Evolutionary conservation across 2,797 vertebrate species (phyloP).

Genomic region (Oryzias sinensis): DNA sequence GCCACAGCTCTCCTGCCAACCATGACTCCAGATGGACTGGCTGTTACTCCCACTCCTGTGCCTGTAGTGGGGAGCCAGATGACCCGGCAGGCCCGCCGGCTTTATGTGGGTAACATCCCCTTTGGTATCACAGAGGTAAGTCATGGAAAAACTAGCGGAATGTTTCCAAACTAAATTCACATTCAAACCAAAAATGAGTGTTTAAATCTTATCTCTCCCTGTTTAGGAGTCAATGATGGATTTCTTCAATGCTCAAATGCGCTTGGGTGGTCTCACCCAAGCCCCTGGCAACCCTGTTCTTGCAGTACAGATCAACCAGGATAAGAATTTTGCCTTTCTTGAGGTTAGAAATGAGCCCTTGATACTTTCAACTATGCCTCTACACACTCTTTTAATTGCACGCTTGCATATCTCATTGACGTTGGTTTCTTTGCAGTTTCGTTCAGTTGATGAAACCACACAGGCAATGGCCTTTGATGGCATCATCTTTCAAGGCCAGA

Average conservation of each 20-base stretch:
- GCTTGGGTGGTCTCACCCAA: constrained; percentile 90
- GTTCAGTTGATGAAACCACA: constrained; percentile 93
- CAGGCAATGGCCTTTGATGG: constrained; percentile 96
- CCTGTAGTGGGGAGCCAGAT: constrained; percentile 94
- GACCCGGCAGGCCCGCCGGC: constrained; percentile 90
- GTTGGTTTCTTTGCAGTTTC: constrained; percentile 77
- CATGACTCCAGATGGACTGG: constrained; percentile 90
- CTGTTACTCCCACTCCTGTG: constrained; percentile 89
- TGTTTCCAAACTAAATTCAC: neutral
- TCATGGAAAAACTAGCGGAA: neutral
- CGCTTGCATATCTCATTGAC: neutral
- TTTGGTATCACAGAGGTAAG: constrained; percentile 92
- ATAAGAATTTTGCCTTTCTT: constrained; percentile 95
- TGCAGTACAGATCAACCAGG: constrained; percentile 95
- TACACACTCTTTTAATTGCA: neutral
- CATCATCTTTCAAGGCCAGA: constrained; percentile 95
- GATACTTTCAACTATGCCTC: neutral
- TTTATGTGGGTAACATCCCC: constrained; percentile 94
- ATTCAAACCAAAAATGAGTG: neutral
- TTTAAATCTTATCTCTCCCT: neutral
- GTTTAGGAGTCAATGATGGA: constrained; percentile 95
- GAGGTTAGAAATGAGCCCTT: constrained; percentile 74
- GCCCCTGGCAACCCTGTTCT: constrained; percentile 92
- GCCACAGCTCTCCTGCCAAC: constrained; percentile 91
- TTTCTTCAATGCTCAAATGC: constrained; percentile 96